Base-by-base conservation (phyloP, 2,113 vertebrate genomes). In the Stigmatopora nigra region DNA sequence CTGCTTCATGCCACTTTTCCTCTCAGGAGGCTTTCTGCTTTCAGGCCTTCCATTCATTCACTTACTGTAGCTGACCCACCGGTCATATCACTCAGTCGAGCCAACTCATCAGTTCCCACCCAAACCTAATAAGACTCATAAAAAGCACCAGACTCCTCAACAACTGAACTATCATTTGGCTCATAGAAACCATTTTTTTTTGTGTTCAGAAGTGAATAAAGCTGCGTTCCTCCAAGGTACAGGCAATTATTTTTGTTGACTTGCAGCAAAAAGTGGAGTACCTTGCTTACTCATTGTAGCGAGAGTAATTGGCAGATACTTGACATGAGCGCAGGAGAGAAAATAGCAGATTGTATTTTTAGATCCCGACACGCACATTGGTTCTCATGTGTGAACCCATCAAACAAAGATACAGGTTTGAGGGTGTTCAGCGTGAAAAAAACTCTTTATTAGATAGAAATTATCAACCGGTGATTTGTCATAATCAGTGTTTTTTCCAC, bases 211-310 rank as follows among this genome's bases (percentile, higher is more conserved):
- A 60, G 59, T 11, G 38, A 71, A 78, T 67, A 71, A 67, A 78
- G 64, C 68, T 74, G 71, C 69, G 61, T 64, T 81, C 82, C 84
- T 79, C 77, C 73, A 71, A 67, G 75, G 58, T 69, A 65, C 56
- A 78, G 68, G 75, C 82, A 84, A 79, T 86, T 89, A 78, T 80
- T 75, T 80, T 76, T 85, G 83, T 83, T 79, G 80, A 77, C 79
- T 82, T 78, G 61, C 65, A 66, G 22, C 22, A 31, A 15, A 13
- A 56, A 22, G 53, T 31, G 70, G 65, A 78, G 71, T 65, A 60
- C 60, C 45, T 71, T 75, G 73, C 75, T 79, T 76, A 63, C 71
- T 77, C 51, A 46, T 70, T 80, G 71, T 63, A 61, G 75, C 78
- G 53, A 45, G 69, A 75, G 62, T 86, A 82, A 82, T 81, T 87